phyloP scores from a whole-genome alignment of 2,888 invertebrate genomes.

The Leptopterna dolabrata region DNA sequence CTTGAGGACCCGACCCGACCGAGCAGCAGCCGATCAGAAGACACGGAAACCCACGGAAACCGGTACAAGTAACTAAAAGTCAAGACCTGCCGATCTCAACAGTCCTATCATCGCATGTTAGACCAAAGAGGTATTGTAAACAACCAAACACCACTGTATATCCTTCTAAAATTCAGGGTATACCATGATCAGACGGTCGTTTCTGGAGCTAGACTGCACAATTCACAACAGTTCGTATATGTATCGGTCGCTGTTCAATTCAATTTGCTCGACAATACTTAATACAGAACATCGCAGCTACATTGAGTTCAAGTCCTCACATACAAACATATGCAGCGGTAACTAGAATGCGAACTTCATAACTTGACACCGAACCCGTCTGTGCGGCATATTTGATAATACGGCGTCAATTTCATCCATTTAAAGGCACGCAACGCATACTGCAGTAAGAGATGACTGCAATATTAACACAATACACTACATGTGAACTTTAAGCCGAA shows the following conservation, averaged over 20 bases:
- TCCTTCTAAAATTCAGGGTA: background rate
- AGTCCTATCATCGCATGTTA: background rate
- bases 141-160: background rate
- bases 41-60: background rate
- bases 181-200: background rate
- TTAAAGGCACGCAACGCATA: background rate
- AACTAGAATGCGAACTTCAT: background rate
- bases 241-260: background rate
- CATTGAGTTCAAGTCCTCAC: background rate
- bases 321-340: background rate
- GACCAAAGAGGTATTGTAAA: background rate
- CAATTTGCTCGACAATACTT: background rate
- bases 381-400: background rate
- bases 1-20: conserved; percentile 58
- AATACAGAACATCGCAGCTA: background rate
- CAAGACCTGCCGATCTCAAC: background rate
- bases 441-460: background rate
- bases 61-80: background rate
- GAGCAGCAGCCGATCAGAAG: background rate
- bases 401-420: background rate
- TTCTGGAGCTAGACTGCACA: background rate
- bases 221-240: background rate
- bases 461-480: background rate
- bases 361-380: background rate
- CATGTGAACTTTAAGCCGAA: background rate